These are phyloP conservation scores for Spilosoma lubricipeda DNA, from an alignment of 2,888 invertebrate species.

Conservation along the genomic window DNA sequence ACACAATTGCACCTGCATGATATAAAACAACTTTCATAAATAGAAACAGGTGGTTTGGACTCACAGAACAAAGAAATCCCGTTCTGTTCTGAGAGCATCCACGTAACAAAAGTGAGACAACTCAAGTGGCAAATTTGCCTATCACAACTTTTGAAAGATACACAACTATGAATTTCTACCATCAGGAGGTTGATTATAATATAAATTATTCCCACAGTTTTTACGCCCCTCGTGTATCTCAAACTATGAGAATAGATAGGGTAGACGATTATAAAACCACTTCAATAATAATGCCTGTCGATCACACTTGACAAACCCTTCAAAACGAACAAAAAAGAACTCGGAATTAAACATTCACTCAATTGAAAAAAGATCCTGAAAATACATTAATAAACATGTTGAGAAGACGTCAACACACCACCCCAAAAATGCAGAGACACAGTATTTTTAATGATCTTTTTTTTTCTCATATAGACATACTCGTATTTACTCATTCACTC, in stretches of 20 bases:
- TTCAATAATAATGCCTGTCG: conserved; percentile 13
- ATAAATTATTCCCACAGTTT: conserved; percentile 1
- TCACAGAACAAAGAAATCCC: neutral
- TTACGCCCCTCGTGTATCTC: neutral
- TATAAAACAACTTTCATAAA: neutral
- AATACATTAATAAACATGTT: conserved; percentile 41
- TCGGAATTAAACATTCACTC: conserved; percentile 25
- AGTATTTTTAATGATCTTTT: conserved; percentile 55
- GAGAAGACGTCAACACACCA: conserved; percentile 50
- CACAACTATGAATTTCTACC: neutral
- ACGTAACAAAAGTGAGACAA: neutral
- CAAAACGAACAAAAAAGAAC: conserved; percentile 21
- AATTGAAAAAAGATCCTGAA: conserved; percentile 14
- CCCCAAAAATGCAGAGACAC: conserved; percentile 50
- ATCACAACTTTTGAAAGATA: neutral
- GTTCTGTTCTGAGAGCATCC: neutral
- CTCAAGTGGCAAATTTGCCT: neutral
- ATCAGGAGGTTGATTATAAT: neutral
- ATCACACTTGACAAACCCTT: conserved; percentile 16
- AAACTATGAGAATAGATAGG: conserved; percentile 18
- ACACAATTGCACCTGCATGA: neutral
- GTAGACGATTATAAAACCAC: conserved; percentile 9
- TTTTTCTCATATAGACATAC: conserved; percentile 55
- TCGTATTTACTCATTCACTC: conserved; percentile 72
- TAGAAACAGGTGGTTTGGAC: neutral